These are phyloP conservation scores for Platalea minor DNA, from an alignment of 2,797 vertebrate genomes.

Conservation along the genomic window DNA sequence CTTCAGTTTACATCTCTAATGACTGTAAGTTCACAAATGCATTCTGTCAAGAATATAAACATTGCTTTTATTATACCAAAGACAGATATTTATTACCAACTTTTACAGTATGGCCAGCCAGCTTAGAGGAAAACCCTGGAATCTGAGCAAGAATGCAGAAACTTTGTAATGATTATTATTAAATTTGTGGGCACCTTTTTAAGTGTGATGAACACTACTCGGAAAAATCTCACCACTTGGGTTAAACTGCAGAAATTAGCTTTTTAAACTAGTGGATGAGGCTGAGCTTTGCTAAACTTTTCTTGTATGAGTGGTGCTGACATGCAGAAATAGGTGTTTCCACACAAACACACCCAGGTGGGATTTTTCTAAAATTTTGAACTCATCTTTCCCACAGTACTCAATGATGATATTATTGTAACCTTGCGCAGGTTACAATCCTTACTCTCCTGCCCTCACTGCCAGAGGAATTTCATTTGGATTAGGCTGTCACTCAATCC, in stretches of 20 bases:
- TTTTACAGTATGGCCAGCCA: constrained; percentile 37
- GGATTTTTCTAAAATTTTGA: neutral
- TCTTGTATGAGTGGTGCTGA: neutral
- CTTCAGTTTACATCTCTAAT: constrained; percentile 75
- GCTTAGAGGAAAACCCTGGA: constrained; percentile 46
- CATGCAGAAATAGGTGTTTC: neutral
- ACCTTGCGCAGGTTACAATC: neutral
- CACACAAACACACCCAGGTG: neutral
- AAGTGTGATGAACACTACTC: rapidly evolving
- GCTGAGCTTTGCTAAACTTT: neutral
- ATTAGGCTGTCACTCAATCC: neutral
- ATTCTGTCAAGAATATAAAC: constrained; percentile 69
- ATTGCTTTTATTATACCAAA: constrained; percentile 68
- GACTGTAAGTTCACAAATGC: constrained; percentile 73
- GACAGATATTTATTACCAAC: constrained; percentile 62
- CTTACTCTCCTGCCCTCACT: neutral
- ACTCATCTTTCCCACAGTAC: neutral
- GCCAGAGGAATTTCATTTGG: neutral
- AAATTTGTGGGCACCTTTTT: neutral
- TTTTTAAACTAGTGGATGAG: neutral
- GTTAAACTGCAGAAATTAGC: neutral
- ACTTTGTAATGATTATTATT: neutral
- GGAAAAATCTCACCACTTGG: neutral
- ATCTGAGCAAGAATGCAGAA: constrained; percentile 36
- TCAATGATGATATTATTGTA: neutral